Percentiles rank a stretch among this genome's conserved stretches.
phyloP scores from a whole-genome alignment of 2,113 vertebrate species.

The Albula glossodonta region DNA sequence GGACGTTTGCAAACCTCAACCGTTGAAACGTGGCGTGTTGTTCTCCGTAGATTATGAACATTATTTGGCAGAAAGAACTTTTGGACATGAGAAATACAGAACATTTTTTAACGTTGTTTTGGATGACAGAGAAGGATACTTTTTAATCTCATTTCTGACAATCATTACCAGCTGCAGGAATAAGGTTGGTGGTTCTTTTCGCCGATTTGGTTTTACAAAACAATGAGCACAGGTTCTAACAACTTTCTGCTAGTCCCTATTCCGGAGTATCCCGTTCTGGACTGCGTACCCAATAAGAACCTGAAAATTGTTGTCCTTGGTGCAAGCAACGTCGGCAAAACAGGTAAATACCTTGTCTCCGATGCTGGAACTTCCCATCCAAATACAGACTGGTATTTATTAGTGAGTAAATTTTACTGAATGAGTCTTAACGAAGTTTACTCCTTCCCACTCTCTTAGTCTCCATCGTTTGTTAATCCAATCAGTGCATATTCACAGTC shows the following conservation, averaged over 20 bases:
- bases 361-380: too few species aligned
- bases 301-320: conserved; percentile 89
- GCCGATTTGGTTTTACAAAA: conserved; percentile 33
- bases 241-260: conserved; percentile 89
- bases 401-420: neutral
- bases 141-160: neutral
- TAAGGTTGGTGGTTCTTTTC: neutral
- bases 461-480: neutral
- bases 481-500: neutral
- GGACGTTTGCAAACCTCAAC: neutral
- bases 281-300: conserved; percentile 82
- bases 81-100: neutral
- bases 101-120: neutral
- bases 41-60: too few species aligned
- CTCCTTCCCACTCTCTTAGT: too few species aligned
- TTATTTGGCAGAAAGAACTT: too few species aligned
- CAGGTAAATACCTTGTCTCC: conserved; percentile 62
- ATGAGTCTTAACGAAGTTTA: neutral
- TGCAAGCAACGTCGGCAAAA: conserved; percentile 86
- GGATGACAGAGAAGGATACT: neutral
- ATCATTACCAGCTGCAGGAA: neutral
- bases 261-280: conserved; percentile 80
- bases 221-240: conserved; percentile 82
- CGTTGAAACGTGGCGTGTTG: too few species aligned
- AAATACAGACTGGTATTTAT: neutral